Base-by-base conservation (phyloP, 2,888 invertebrate genomes). In the Entomobrya proxima region DNA sequence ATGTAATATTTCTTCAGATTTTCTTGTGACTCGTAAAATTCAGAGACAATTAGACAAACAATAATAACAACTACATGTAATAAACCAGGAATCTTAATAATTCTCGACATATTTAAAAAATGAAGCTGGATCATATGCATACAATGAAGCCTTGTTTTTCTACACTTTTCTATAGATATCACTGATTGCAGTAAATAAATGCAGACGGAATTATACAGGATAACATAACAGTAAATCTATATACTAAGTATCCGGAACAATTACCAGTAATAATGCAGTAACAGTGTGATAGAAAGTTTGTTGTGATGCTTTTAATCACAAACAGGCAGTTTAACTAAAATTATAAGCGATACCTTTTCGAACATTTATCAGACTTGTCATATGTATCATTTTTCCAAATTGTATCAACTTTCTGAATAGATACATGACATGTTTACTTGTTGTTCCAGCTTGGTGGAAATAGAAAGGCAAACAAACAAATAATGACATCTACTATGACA, bases 141-240 rank as follows among this genome's bases (percentile, higher is more conserved):
- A 69, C 69, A 69, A 74, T 79, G 75, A 79, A 85, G 85, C 85
- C 85, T 85, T 85, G 84, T 77, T 85, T 83, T 85, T 85, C 79
- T 85, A 85, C 76, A 84, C 83, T 84, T 84, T 84, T 84, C 55
- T 77, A 84, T 77, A 47, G 69, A 69, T 44, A n/a, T n/a, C n/a
- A n/a, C n/a, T 47, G 67, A 40, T 67, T n/a, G n/a, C n/a, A n/a
- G n/a, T n/a, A 40, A 58, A 15, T 18, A 52, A 18, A 35, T 50
- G 7, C 35, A 52, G 55, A 13, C 6, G 75, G 35, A 76, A 30
- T n/a, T n/a, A n/a, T 30, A 30, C 27, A 1, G 37, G 30, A 47
- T 47, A 64, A 18, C 32, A 78, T 47, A n/a, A 67, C 52, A 69
- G 61, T 52, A 55, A 35, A 47, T 32, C 32, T 52, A 76, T 18